phyloP scores from a whole-genome alignment of 92 coral and sea anemone genomes.

The Zoanthus solanderi region DNA sequence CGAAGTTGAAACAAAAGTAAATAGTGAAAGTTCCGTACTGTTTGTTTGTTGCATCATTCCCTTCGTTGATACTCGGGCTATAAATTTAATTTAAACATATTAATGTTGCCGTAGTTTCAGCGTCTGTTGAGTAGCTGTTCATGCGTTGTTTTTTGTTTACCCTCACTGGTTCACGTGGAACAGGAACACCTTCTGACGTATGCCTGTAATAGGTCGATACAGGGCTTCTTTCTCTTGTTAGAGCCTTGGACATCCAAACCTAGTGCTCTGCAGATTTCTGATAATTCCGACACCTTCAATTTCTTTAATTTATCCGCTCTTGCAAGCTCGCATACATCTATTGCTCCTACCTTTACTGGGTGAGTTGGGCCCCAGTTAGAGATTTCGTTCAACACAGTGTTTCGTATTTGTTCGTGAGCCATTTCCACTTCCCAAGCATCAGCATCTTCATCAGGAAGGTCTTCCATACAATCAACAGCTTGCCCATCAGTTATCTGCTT shows the following conservation, averaged over 20 bases:
- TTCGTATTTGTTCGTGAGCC: neutral
- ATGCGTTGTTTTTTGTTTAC: neutral
- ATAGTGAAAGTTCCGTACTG: too few relatives aligned
- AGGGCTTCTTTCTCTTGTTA: neutral
- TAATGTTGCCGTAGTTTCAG: too few relatives aligned
- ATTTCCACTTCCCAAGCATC: conserved; percentile 13
- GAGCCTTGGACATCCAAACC: too few relatives aligned
- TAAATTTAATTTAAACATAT: too few relatives aligned
- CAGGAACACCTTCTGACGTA: neutral
- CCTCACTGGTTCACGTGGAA: neutral
- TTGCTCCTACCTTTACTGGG: neutral
- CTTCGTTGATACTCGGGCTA: too few relatives aligned
- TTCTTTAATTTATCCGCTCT: neutral
- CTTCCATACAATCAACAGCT: neutral
- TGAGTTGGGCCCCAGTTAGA: neutral
- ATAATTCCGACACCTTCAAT: neutral
- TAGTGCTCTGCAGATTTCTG: neutral
- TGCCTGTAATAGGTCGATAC: neutral
- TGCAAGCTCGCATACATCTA: neutral
- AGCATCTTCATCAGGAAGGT: conserved; percentile 5
- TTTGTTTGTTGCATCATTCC: too few relatives aligned
- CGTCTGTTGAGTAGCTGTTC: too few relatives aligned
- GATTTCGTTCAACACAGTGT: neutral
- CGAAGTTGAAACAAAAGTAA: neutral
- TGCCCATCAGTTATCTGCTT: neutral